These are phyloP conservation scores for Sphaerolaimus hirsutus DNA, from an alignment of 2,888 invertebrate species.

Conservation along the genomic window DNA sequence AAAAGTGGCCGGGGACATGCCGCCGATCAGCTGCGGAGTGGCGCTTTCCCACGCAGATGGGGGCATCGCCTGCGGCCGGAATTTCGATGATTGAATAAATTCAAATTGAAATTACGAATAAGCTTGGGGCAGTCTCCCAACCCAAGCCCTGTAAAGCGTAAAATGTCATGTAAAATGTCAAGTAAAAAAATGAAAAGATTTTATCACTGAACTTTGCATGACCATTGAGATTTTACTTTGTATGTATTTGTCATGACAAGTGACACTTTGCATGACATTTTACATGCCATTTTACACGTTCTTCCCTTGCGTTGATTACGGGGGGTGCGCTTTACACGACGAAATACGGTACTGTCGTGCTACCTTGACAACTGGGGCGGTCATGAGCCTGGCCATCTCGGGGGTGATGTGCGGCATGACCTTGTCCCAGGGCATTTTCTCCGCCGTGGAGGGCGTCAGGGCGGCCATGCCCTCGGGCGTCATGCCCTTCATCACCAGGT, in stretches of 20 bases:
- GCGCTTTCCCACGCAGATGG: background rate
- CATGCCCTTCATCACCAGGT: background rate
- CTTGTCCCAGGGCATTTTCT: background rate
- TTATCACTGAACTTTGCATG: too few relatives aligned
- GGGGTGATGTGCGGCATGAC: background rate
- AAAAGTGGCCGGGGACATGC: background rate
- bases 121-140: too few relatives aligned
- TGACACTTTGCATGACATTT: too few relatives aligned
- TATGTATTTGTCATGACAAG: background rate
- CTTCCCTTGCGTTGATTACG: too few relatives aligned
- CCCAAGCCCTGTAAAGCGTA: too few relatives aligned
- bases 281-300: too few relatives aligned
- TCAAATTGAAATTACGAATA: too few relatives aligned
- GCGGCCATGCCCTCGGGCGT: background rate
- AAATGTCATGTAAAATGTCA: too few relatives aligned
- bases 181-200: too few relatives aligned
- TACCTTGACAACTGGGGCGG: background rate
- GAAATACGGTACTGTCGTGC: too few relatives aligned
- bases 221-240: background rate
- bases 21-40: background rate
- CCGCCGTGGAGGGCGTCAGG: background rate
- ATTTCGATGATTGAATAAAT: too few relatives aligned
- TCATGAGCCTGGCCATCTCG: background rate
- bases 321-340: too few relatives aligned
- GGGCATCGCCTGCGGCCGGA: background rate